Base-by-base conservation (phyloP, 2,888 invertebrate species). In the Baccha elongata region DNA sequence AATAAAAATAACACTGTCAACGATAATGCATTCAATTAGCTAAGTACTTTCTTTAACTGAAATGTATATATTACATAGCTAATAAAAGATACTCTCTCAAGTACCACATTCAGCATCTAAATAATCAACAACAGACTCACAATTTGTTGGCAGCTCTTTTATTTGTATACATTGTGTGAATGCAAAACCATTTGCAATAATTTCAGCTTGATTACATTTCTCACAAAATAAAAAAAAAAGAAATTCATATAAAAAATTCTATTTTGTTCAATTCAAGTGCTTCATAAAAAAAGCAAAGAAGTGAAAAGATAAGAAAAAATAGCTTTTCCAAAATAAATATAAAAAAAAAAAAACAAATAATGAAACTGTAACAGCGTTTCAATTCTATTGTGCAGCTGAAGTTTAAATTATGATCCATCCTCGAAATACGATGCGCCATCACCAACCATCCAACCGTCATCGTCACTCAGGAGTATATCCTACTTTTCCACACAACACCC, bases 371-470 rank as follows among this genome's bases (percentile, higher is more conserved):
- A 69, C 50, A 71, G 64, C 76, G 48, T 64, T 76, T 71, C 48
- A 40, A 72, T 60, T 42, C 60, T 48, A 81, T 72, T 71, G 71
- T 81, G 81, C 67, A 71, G 71, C 65, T 75, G 81, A 75, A 81
- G 75, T 76, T 81, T 76, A 76, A 72, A 81, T 76, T 76, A 72
- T 67, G 71, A 81, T 75, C 75, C 60, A 76, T 72, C 76, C 60
- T 76, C 60, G 60, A 48, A 75, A 81, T 67, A 76, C 62, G 71
- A 71, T 76, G 71, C 67, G 81, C 81, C 60, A 69, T 58, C 52
- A 60, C 32, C 42, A n/a, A 11, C 15, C 15, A 44, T 40, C 55
- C 44, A 21, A 44, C 60, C 60, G 60, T 60, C 23, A 44, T 44
- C 60, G 60, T 60, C 23, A 52, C 60, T 53, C 79, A 53, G 52